phyloP scores from a whole-genome alignment of 2,888 invertebrate species.

The Onthophagus sagittarius region DNA sequence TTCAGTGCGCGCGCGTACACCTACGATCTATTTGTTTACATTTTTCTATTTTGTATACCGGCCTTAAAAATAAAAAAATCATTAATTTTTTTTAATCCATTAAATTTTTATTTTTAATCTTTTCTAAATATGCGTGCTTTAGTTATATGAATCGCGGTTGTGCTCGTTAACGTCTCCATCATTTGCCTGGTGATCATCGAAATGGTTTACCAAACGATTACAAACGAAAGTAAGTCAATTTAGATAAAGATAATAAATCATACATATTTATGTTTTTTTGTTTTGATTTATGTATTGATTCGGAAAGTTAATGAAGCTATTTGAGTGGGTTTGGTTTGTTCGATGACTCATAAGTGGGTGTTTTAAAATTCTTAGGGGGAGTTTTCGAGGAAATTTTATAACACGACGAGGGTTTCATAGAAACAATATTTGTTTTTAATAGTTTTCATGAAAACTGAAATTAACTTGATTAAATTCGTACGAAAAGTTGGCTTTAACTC shows the following conservation, averaged over 20 bases:
- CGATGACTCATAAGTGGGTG: too few species aligned
- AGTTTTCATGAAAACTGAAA: too few species aligned
- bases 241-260: neutral
- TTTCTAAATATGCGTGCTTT: slow-evolving; percentile 17
- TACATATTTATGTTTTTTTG: slow-evolving; percentile 2
- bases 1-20: neutral
- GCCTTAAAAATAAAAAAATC: neutral
- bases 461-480: too few species aligned
- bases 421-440: too few species aligned
- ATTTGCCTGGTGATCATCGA: slow-evolving; percentile 24
- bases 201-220: slow-evolving; percentile 31
- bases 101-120: too few species aligned
- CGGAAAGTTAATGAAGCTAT: too few species aligned
- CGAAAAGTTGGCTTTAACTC: neutral
- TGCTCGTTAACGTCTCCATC: slow-evolving; percentile 20
- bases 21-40: neutral
- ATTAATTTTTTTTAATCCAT: neutral
- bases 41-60: neutral
- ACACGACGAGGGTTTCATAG: too few species aligned
- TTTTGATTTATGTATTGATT: neutral
- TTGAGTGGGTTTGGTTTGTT: too few species aligned
- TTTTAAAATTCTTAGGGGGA: too few species aligned
- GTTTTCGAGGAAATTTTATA: too few species aligned
- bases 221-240: slow-evolving; percentile 28
- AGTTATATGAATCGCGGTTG: slow-evolving; percentile 21